phyloP scores from a whole-genome alignment of 2,113 vertebrate species.

The Rhabdornis inornatus region DNA sequence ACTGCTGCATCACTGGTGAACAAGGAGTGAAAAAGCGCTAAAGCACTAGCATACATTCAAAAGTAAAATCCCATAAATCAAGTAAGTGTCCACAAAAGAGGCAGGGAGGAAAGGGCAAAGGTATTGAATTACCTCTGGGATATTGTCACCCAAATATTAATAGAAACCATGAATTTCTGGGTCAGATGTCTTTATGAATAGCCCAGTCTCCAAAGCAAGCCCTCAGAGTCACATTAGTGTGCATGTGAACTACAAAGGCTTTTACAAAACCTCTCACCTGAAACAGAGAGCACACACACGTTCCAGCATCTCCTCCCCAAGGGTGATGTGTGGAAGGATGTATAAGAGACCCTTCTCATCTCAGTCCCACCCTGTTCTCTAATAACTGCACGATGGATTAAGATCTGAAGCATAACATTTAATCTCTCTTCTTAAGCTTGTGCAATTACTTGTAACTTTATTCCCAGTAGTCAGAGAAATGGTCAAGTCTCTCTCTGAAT shows the following conservation, averaged over 20 bases:
- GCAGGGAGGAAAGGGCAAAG: neutral
- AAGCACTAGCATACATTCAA: neutral
- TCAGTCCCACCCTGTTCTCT: neutral
- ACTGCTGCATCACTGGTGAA: neutral
- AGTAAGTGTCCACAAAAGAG: neutral
- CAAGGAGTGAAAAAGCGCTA: neutral
- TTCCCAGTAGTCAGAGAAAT: neutral
- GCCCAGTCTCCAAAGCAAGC: neutral
- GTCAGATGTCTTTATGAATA: neutral
- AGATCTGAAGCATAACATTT: neutral
- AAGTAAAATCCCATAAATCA: neutral
- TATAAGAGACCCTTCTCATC: neutral
- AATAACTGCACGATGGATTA: neutral
- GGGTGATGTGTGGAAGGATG: neutral
- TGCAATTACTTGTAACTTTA: neutral
- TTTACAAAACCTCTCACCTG: neutral
- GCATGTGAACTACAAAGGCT: neutral
- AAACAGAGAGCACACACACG: rapidly evolving
- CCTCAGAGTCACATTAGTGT: neutral
- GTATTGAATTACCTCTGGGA: neutral
- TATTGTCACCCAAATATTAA: neutral
- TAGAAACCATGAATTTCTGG: neutral
- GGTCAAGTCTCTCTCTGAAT: neutral
- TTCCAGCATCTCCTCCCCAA: neutral
- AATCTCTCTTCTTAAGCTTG: neutral